Conservation (phyloP, 2,113 vertebrate genomes). For the Ceuthmochares aereus region DNA sequence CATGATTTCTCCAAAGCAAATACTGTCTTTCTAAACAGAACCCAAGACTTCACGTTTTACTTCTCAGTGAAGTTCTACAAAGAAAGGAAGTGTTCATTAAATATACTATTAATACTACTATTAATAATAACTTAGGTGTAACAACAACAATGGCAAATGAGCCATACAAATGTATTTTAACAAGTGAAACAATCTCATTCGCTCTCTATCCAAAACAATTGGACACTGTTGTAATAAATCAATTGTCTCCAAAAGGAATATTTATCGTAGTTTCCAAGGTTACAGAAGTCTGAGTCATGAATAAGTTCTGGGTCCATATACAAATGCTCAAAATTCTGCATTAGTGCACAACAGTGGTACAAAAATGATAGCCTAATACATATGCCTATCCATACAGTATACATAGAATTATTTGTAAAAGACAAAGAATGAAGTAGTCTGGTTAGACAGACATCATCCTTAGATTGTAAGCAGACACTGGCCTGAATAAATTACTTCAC, state of each 20-base stretch:
- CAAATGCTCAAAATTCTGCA: neutral
- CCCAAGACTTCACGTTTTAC: neutral
- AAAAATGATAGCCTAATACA: neutral
- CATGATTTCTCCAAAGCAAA: neutral
- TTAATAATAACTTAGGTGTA: neutral
- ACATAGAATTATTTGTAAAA: neutral
- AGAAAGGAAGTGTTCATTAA: neutral
- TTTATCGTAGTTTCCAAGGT: neutral
- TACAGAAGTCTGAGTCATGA: neutral
- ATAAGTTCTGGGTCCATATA: neutral
- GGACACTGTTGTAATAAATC: neutral
- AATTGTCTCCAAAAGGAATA: neutral
- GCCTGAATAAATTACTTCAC: neutral
- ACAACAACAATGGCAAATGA: neutral
- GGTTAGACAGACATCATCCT: neutral
- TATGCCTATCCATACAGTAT: neutral
- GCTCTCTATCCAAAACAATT: neutral
- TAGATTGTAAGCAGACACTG: neutral
- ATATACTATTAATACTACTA: neutral
- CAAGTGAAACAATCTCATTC: neutral
- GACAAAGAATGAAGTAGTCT: neutral
- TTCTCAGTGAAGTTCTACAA: neutral
- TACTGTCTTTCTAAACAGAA: neutral
- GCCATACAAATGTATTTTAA: neutral
- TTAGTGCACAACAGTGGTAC: neutral